Base-by-base conservation (phyloP, 2,888 invertebrate species). In the Drosophila austrosaltans region DNA sequence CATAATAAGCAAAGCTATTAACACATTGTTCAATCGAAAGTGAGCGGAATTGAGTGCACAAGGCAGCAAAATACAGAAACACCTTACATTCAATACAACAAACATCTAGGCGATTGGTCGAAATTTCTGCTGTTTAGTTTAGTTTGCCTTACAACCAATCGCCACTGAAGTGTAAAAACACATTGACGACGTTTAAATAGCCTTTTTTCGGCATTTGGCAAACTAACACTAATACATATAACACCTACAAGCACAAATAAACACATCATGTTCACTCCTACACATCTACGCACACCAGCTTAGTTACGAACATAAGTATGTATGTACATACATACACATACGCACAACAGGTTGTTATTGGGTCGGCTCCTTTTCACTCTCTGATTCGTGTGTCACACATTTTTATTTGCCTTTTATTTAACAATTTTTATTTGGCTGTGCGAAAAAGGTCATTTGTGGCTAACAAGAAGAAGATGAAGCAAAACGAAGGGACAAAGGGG, bases 361-460 rank as follows among this genome's bases (percentile, higher is more conserved):
- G 73, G 68, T 68, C 70, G 74, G 66, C 81, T 72, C 40, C 48
- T 53, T 69, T 72, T 61, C 64, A 63, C 44, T 62, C 59, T 57
- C 30, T 16, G 39, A 63, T 66, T 69, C 80, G 73, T 84, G 68
- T 75, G 73, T 78, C 74, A 73, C 87, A 84, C 77, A 87, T 74
- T 82, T 84, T 83, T 87, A 87, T 83, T 83, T 79, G 82, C 76
- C 82, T 87, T 83, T 83, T 83, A 83, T 83, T 83, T 79, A 83
- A 82, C 82, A 87, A 78, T 87, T 83, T 83, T 83, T 83, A 87
- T 83, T 83, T 79, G 75, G 87, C 63, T 81, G 72, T 79, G 82
- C 66, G 76, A 76, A 84, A 85, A 83, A 83, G 82, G 82, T 84
- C 82, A 87, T 83, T 82, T 82, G 75, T 78, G 85, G 85, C 73